phyloP scores from a whole-genome alignment of 2,888 invertebrate species.

The Aphodius granarius region DNA sequence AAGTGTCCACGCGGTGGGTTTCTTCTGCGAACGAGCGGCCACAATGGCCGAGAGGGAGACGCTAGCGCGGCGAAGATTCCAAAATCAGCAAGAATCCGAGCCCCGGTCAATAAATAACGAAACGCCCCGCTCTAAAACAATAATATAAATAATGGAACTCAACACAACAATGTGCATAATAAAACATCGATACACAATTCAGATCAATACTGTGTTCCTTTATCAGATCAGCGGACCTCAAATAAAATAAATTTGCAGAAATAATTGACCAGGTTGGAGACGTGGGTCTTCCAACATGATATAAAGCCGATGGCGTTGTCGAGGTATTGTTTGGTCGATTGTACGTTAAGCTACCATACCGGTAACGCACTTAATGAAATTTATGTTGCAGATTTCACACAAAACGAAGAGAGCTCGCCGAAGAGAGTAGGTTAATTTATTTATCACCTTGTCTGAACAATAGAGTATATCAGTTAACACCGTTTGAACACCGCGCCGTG shows the following conservation, averaged over 20 bases:
- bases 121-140: slow-evolving; percentile 37
- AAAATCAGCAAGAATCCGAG: slow-evolving; percentile 37
- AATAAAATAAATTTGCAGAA: slow-evolving; percentile 50
- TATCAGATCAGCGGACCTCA: slow-evolving; percentile 51
- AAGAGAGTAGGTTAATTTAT: slow-evolving; percentile 50
- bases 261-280: slow-evolving; percentile 30
- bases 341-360: slow-evolving; percentile 49
- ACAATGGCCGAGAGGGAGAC: neutral
- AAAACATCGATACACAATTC: slow-evolving; percentile 51
- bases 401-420: slow-evolving; percentile 45
- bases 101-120: slow-evolving; percentile 37
- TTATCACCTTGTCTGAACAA: slow-evolving; percentile 51
- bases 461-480: slow-evolving; percentile 51
- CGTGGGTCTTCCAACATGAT: neutral
- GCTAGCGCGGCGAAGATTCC: slow-evolving; percentile 31
- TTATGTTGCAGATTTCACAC: slow-evolving; percentile 50
- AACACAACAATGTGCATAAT: slow-evolving; percentile 48
- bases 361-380: slow-evolving; percentile 53
- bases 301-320: slow-evolving; percentile 9
- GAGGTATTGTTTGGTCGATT: slow-evolving; percentile 40
- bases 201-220: slow-evolving; percentile 52
- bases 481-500: slow-evolving; percentile 39
- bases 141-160: slow-evolving; percentile 49
- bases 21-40: neutral
- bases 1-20: neutral